A percentile compares a stretch with the other conserved stretches of the same genome.
These are phyloP conservation scores for Aphelocoma californica DNA, from an alignment of 2,797 vertebrate genomes.

Conservation along the genomic window DNA sequence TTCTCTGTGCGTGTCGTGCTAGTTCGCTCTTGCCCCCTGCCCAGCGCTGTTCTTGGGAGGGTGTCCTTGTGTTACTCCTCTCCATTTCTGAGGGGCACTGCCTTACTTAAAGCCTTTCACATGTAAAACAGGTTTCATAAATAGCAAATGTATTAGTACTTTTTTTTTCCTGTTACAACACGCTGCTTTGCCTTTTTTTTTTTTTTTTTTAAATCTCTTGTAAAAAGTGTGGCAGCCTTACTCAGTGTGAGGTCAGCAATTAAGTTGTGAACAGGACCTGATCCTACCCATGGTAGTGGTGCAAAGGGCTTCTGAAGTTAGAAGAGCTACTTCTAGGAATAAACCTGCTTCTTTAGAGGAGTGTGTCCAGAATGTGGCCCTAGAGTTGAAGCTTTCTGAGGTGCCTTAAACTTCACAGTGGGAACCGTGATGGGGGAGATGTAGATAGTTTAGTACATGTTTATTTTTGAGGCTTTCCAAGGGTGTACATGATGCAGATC, in stretches of 20 bases:
- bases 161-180: not conserved
- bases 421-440: not conserved
- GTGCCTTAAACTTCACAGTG: not conserved
- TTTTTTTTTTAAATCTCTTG: not conserved
- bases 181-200: not conserved
- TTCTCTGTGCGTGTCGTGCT: rapidly evolving
- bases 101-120: not conserved
- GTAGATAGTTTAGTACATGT: not conserved
- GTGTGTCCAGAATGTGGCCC: not conserved
- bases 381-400: not conserved
- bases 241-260: too few species aligned
- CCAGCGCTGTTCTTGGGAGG: not conserved
- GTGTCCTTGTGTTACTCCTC: not conserved
- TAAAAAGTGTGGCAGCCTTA: not conserved
- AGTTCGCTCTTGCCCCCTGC: not conserved
- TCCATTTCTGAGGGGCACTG: not conserved
- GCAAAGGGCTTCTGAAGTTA: not conserved
- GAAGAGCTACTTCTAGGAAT: not conserved
- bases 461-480: not conserved
- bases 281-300: rapidly evolving
- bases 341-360: not conserved
- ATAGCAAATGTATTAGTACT: not conserved
- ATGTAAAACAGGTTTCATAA: not conserved
- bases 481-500: not conserved
- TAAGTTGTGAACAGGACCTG: not conserved